Percentiles rank a stretch among this genome's conserved stretches.
These are phyloP conservation scores for Fragum sueziense DNA, from an alignment of 2,888 invertebrate genomes.

Conservation along the genomic window DNA sequence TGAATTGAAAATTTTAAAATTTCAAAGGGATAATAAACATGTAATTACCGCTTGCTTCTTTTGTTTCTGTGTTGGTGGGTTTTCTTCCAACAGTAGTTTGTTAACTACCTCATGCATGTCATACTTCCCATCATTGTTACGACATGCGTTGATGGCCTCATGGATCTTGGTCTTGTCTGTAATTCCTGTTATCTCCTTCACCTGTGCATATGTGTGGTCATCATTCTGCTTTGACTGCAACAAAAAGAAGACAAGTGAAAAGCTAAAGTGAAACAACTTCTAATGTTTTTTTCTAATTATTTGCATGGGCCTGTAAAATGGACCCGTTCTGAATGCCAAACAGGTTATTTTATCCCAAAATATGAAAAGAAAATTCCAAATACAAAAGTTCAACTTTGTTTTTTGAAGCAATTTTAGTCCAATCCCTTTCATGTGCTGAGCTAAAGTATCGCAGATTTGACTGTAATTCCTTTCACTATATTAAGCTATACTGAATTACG, in stretches of 20 bases:
- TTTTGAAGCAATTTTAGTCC: background rate
- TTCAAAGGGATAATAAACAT: too few relatives aligned
- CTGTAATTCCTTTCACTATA: too few relatives aligned
- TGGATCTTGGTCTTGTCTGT: constrained; percentile 74
- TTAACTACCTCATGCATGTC: constrained; percentile 80
- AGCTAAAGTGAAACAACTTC: background rate
- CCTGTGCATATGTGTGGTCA: constrained; percentile 63
- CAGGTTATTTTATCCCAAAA: background rate
- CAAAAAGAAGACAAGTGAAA: background rate
- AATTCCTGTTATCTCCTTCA: constrained; percentile 78
- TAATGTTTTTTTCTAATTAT: background rate
- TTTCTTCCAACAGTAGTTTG: constrained; percentile 73
- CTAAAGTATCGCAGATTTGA: background rate
- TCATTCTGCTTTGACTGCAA: constrained; percentile 50
- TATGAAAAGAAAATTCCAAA: background rate
- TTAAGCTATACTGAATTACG: too few relatives aligned
- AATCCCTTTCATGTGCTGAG: background rate
- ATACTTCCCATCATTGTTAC: constrained; percentile 76
- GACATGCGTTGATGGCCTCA: constrained; percentile 79
- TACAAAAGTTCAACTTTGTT: background rate
- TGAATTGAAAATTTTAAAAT: too few relatives aligned
- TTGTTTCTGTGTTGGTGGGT: background rate
- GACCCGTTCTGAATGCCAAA: background rate
- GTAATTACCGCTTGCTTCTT: background rate
- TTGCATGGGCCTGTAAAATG: background rate